Conservation (phyloP, 2,113 vertebrate species). For the Osmerus eperlanus region DNA sequence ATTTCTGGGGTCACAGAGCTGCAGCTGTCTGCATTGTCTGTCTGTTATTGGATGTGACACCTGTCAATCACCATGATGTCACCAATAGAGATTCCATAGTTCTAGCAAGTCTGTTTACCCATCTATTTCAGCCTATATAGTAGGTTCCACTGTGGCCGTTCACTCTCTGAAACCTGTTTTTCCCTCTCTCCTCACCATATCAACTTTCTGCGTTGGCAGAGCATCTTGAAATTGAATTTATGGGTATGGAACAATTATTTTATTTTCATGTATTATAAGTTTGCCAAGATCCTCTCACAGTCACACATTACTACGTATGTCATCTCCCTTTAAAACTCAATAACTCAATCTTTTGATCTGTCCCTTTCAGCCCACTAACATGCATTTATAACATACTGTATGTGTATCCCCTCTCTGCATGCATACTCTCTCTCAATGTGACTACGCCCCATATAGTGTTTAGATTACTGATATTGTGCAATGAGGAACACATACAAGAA, state of each 20-base stretch:
- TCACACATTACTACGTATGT: constrained; percentile 69
- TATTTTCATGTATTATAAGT: constrained; percentile 68
- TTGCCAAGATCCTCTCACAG: constrained; percentile 73
- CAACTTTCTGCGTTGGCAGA: constrained; percentile 94
- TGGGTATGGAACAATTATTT: constrained; percentile 94
- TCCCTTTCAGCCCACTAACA: constrained; percentile 58
- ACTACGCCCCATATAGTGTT: background rate
- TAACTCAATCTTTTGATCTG: constrained; percentile 51
- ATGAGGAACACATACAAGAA: background rate
- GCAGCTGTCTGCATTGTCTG: constrained; percentile 74
- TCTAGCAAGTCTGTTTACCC: constrained; percentile 24
- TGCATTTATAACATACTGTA: constrained; percentile 41
- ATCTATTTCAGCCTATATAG: constrained; percentile 11
- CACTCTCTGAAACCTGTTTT: constrained; percentile 62
- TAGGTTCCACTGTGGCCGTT: constrained; percentile 67
- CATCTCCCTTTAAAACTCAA: constrained; percentile 63
- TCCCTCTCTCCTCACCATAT: constrained; percentile 56
- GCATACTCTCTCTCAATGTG: constrained; percentile 27
- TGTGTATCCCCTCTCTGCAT: constrained; percentile 53
- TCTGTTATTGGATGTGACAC: constrained; percentile 70
- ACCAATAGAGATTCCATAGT: constrained; percentile 34
- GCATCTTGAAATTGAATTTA: constrained; percentile 99
- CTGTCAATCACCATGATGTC: constrained; percentile 46
- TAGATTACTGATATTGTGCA: background rate
- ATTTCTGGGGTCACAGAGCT: constrained; percentile 68